Evolutionary conservation across 2,888 invertebrate species (phyloP), one percentile per base, ranked within the genome.

Genomic region (Mesorhabditis sp.): DNA sequence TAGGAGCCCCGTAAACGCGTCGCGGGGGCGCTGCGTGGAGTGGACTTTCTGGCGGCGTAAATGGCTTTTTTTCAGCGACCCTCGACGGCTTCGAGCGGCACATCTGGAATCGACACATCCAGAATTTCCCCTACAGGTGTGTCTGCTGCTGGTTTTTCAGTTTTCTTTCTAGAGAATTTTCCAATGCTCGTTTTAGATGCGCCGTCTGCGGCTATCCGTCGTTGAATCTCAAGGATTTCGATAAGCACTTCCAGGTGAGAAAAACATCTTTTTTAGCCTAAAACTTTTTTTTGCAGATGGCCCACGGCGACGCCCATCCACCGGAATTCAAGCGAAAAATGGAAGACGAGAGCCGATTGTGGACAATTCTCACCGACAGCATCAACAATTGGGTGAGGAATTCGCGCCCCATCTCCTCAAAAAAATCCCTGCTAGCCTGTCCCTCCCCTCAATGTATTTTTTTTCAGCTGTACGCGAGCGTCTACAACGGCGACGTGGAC

Each of bases 61-160:
- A 13, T n/a, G 7, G 7, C 2, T n/a, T 50, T n/a, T 43, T 68
- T 75, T 65, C 66, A 79, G 78, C 67, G 45, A 75, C 70, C 2
- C 70, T 78, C 50, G 78, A 77, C 5, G 68, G 68, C 45, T 66
- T 80, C 4, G 78, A 78, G 64, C 70, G 67, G n/a, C 79, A 80
- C 65, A 77, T 80, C 62, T 80, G 79, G 79, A 78, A 72, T 64
- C 70, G 77, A 5, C 79, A 80, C 67, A 68, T 80, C 6, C 68
- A 72, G 50, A 72, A 70, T 5, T 80, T 77, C 44, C 79, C 78
- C 7, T 80, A 72, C 62, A 68, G 58, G 58, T 28, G 28, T 28
- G 28, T 28, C n/a, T n/a, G n/a, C n/a, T n/a, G n/a, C n/a, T n/a
- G n/a, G n/a, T n/a, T n/a, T n/a, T 28, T 28, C 58, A 50, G n/a